phyloP scores from a whole-genome alignment of 2,113 vertebrate genomes.

The Thryonomys swinderianus region DNA sequence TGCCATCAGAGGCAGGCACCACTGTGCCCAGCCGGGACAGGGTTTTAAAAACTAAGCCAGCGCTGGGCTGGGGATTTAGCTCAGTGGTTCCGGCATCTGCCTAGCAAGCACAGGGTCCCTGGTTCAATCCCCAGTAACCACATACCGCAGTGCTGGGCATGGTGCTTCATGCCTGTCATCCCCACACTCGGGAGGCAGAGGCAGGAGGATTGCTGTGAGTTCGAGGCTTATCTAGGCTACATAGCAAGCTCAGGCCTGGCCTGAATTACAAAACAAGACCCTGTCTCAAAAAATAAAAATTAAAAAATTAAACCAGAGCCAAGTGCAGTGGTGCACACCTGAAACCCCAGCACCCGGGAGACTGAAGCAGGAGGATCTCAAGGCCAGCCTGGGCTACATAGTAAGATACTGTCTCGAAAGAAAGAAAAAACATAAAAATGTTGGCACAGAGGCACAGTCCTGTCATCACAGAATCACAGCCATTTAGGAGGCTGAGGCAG shows the following conservation, averaged over 20 bases:
- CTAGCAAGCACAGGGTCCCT: no score
- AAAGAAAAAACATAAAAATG: background rate
- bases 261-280: no score
- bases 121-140: no score
- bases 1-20: background rate
- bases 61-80: no score
- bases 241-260: no score
- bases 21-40: background rate
- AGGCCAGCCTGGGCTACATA: background rate
- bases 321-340: no score
- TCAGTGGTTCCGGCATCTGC: no score
- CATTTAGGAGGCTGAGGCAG: background rate
- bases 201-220: background rate
- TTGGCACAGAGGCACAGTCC: background rate
- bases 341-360: no score
- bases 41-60: background rate
- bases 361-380: background rate
- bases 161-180: background rate
- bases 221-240: no score
- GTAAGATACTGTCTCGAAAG: background rate
- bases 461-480: background rate
- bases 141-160: background rate
- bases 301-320: no score
- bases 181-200: background rate
- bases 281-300: no score